Percentiles rank a stretch among this genome's conserved stretches.
phyloP scores from a whole-genome alignment of 2,888 invertebrate species.

The Galerucella calmariensis region DNA sequence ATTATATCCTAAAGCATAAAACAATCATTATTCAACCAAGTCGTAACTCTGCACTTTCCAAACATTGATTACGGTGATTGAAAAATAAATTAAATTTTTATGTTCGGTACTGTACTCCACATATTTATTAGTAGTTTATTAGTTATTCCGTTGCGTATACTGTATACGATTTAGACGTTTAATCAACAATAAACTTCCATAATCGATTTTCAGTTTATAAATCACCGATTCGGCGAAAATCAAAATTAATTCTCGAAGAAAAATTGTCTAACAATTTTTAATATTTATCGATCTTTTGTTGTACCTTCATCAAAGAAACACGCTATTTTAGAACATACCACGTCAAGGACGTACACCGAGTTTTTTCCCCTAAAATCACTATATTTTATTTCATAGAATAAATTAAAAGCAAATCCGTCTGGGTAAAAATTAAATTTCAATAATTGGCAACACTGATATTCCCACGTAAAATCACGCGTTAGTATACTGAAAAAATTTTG shows the following conservation, averaged over 20 bases:
- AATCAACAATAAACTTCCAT: slow-evolving; percentile 11
- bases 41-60: too few species aligned
- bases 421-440: background rate
- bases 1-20: too few species aligned
- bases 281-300: slow-evolving; percentile 45
- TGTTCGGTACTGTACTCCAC: too few species aligned
- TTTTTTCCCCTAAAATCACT: background rate
- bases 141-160: background rate
- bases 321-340: slow-evolving; percentile 41
- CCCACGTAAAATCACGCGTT: too few species aligned
- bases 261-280: slow-evolving; percentile 38
- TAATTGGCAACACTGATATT: too few species aligned
- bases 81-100: too few species aligned
- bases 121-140: background rate
- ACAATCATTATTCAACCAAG: too few species aligned
- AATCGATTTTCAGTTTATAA: slow-evolving; percentile 21
- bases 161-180: slow-evolving; percentile 2
- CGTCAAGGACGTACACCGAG: slow-evolving; percentile 3
- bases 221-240: slow-evolving; percentile 23
- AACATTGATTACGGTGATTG: too few species aligned
- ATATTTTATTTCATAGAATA: background rate
- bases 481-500: too few species aligned
- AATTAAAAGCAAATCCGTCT: background rate
- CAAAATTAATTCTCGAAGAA: slow-evolving; percentile 37
- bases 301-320: slow-evolving; percentile 42